Percentiles rank a stretch among this genome's conserved stretches.
These are phyloP conservation scores for Theristicus caerulescens DNA, from an alignment of 2,113 vertebrate species.

Conservation along the genomic window DNA sequence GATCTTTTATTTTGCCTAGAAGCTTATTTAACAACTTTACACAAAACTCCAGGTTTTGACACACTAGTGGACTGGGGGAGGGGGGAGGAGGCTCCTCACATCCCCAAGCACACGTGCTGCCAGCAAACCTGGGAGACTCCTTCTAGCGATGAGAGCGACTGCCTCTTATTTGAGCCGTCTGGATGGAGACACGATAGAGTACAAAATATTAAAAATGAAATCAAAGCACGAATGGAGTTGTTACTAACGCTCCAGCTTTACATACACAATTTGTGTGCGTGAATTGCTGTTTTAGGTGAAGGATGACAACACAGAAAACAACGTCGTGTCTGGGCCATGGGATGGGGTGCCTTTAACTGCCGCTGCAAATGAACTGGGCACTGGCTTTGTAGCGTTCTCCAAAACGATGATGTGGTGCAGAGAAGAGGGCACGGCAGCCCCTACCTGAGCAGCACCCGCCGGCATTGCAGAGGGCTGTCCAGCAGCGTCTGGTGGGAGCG, in stretches of 20 bases:
- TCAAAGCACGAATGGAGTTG: not conserved
- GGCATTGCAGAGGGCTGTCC: not conserved
- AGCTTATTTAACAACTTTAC: slow-evolving; percentile 70
- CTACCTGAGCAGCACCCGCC: not conserved
- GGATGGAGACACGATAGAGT: not conserved
- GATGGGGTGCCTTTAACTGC: not conserved
- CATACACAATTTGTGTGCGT: accelerated
- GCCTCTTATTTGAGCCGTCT: not conserved
- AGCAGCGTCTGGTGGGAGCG: not conserved
- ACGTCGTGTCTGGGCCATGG: not conserved
- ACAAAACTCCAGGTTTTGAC: slow-evolving; percentile 51
- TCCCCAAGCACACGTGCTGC: not conserved
- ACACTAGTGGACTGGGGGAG: not conserved
- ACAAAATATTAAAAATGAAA: not conserved
- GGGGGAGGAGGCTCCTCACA: not conserved
- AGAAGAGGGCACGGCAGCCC: not conserved
- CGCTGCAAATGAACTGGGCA: not conserved
- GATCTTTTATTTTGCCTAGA: slow-evolving; percentile 70
- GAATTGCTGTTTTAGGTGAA: not conserved
- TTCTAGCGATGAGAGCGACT: not conserved
- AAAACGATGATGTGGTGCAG: not conserved
- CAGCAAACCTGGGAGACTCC: not conserved
- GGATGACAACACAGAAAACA: not conserved
- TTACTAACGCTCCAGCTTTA: not conserved
- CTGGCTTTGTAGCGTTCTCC: not conserved